Conservation (phyloP, 2,797 vertebrate genomes). For the Sebastes glaucus region DNA sequence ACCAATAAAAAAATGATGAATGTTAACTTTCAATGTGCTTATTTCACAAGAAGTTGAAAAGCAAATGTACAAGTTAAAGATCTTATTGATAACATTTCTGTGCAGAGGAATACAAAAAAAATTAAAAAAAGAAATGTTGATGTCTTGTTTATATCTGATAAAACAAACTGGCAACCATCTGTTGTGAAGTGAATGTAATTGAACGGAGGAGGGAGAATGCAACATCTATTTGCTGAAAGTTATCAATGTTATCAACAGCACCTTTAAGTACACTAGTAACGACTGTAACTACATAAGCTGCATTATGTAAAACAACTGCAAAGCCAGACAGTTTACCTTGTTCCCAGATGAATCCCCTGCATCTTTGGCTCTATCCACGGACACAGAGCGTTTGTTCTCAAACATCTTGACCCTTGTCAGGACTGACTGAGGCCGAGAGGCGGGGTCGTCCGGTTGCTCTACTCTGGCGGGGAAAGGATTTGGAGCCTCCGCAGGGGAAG, state of each 20-base stretch:
- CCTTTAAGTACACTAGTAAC: background rate
- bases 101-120: no score
- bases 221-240: no score
- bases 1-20: background rate
- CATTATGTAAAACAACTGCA: background rate
- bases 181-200: no score
- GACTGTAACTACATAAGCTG: background rate
- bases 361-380: conserved; percentile 91
- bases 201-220: no score
- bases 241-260: no score
- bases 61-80: background rate
- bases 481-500: conserved; percentile 59
- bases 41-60: background rate
- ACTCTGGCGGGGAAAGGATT: conserved; percentile 83
- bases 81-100: no score
- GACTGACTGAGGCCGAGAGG: conserved; percentile 94
- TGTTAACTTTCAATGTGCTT: background rate
- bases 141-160: no score
- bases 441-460: conserved; percentile 88
- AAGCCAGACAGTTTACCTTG: conserved; percentile 79
- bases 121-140: no score
- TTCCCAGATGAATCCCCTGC: conserved; percentile 76
- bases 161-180: no score
- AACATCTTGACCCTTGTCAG: conserved; percentile 98
- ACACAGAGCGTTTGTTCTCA: conserved; percentile 94